Percentiles rank a stretch among this genome's conserved stretches.
Evolutionary conservation across 2,113 vertebrate species (phyloP).

Genomic region (Equus quagga): DNA sequence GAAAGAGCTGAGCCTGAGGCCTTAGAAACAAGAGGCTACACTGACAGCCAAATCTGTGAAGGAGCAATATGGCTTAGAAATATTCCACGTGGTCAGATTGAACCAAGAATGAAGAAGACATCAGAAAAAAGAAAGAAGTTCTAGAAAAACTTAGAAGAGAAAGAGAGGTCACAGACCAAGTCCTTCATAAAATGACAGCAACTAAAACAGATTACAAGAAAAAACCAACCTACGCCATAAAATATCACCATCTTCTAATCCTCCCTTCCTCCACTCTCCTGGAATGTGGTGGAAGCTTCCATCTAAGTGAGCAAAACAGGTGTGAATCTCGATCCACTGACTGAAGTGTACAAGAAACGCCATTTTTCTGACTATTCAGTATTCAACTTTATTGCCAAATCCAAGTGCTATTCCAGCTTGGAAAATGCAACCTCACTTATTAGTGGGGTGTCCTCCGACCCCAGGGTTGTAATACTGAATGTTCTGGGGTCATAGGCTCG

Average conservation of each 20-base stretch:
- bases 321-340: background rate
- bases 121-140: background rate
- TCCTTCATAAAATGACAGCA: background rate
- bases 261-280: background rate
- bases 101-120: background rate
- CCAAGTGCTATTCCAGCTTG: background rate
- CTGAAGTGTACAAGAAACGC: background rate
- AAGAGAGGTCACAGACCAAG: background rate
- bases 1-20: background rate
- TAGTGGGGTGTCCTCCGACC: background rate
- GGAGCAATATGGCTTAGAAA: background rate
- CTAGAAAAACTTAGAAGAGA: background rate
- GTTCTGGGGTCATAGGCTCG: background rate
- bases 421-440: background rate
- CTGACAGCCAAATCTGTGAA: background rate
- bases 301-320: background rate
- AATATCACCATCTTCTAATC: background rate
- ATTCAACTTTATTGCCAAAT: background rate
- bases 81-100: background rate
- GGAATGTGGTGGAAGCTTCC: background rate
- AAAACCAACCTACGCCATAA: background rate
- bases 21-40: background rate
- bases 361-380: background rate
- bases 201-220: background rate
- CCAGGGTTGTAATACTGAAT: background rate